Evolutionary conservation across 2,797 vertebrate species (phyloP).

Genomic region (Uromys caudimaculatus): DNA sequence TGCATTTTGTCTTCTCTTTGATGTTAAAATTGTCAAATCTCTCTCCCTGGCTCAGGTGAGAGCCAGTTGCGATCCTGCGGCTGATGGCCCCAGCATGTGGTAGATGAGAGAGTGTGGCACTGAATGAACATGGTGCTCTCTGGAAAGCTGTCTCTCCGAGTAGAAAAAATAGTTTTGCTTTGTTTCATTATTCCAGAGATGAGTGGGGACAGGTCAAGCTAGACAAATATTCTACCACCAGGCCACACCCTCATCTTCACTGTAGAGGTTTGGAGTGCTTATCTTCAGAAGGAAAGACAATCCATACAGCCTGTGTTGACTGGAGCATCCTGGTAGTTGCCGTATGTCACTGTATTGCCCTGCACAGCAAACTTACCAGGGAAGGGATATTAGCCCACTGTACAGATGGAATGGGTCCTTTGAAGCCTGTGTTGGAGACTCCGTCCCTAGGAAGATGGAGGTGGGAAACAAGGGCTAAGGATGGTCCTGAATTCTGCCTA

Average conservation of each 20-base stretch:
- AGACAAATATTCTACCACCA: background rate
- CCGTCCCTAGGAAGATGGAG: rapidly evolving
- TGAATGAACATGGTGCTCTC: background rate
- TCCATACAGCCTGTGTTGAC: too few relatives aligned
- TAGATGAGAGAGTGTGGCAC: background rate
- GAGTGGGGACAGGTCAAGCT: background rate
- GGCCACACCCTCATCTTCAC: background rate
- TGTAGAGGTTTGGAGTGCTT: background rate
- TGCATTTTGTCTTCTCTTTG: background rate
- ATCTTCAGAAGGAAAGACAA: background rate
- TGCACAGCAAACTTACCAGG: background rate
- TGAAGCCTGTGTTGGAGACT: background rate
- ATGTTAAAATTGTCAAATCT: rapidly evolving
- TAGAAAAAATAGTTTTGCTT: background rate
- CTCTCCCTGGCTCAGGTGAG: background rate
- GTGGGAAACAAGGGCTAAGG: background rate
- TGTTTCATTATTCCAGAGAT: background rate
- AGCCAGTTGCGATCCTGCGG: background rate
- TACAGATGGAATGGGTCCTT: background rate
- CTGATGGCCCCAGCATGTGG: background rate
- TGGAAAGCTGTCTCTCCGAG: background rate
- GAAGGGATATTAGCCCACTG: background rate
- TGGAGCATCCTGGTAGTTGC: background rate
- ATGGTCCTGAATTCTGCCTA: background rate
- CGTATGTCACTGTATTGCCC: too few relatives aligned